Base-by-base conservation (phyloP, 2,797 vertebrate genomes). In the Gymnoscopelus microlampas region DNA sequence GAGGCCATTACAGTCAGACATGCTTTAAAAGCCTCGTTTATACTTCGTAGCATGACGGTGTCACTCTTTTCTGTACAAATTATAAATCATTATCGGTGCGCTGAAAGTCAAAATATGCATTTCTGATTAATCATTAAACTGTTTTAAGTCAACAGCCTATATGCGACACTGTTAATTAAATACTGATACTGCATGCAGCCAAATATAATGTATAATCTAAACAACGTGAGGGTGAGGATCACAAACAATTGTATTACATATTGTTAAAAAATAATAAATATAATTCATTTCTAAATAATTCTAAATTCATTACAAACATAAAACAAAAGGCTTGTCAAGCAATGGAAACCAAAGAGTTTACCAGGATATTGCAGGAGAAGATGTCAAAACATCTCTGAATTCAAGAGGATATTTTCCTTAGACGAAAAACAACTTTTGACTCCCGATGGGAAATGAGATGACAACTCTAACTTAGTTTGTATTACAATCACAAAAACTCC, bases 1-100 rank as follows among this genome's bases (percentile, higher is more conserved):
- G 73, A 81, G 76, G 65, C 81, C 69, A 84, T 82, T 80, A 87
- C 66, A 85, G 76, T 73, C 70, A 87, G 77, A 90, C 73, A 67
- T 66, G 49, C 72, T 81, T 80, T 85, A 83, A 86, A 77, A 77
- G 39, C 9, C 39, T 44, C 39, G 10, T 44, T 10, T 44, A 9
- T 44, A 7, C 39, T 44, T 44, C 39, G 9, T 44, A 44, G 39
- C 39, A 44, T 44, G 39, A 44, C 39, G 39, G 39, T 44, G 39
- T 44, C 39, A 44, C 39, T 44, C 39, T 44, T 44, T 44, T 44
- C 39, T 44, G 39, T 44, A 44, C 9, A 35, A 35, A 35, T 0
- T 35, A 6, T 44, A 44, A 44, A 8, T 10, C 3, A 1, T 44
- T 8, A 10, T 44, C 2, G 32, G 74, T 32, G 62, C 66, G 62